phyloP scores from a whole-genome alignment of 2,888 invertebrate genomes.

The Euplagia quadripunctaria region DNA sequence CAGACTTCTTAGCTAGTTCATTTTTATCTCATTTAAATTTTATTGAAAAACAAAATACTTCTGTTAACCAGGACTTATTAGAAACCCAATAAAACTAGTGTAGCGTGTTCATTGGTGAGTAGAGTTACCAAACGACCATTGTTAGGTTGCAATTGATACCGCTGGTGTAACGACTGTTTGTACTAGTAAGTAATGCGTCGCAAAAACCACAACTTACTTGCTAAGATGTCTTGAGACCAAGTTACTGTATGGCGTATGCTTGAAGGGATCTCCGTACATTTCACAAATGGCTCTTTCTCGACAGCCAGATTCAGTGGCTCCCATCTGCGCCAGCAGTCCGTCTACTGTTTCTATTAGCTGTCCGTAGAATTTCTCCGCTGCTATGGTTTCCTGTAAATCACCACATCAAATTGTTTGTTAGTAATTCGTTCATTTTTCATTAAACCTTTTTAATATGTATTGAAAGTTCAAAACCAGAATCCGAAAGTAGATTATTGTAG shows the following conservation, averaged over 20 bases:
- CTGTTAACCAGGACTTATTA: no score
- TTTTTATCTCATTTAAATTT: no score
- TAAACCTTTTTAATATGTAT: not conserved
- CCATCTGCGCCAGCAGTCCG: conserved; percentile 90
- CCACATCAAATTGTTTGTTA: not conserved
- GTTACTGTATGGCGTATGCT: conserved; percentile 95
- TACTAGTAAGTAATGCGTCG: no score
- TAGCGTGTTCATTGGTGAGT: no score
- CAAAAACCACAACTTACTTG: conserved; percentile 88
- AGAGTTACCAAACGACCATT: no score
- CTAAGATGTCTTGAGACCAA: conserved; percentile 95
- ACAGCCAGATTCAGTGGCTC: conserved; percentile 91
- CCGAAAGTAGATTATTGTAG: no score
- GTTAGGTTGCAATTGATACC: no score
- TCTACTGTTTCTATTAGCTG: conserved; percentile 93
- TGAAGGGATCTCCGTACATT: conserved; percentile 93
- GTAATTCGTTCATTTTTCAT: not conserved
- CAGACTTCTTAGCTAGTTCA: no score
- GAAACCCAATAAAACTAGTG: no score
- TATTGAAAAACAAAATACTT: no score
- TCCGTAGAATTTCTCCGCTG: conserved; percentile 90
- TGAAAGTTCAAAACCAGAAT: no score
- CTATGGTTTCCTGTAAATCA: conserved; percentile 72
- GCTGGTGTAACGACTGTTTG: no score
- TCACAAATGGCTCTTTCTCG: conserved; percentile 93